A percentile compares a stretch with the other conserved stretches of the same genome.
Evolutionary conservation across 2,797 vertebrate genomes (phyloP).

Genomic region (Pristis pectinata): DNA sequence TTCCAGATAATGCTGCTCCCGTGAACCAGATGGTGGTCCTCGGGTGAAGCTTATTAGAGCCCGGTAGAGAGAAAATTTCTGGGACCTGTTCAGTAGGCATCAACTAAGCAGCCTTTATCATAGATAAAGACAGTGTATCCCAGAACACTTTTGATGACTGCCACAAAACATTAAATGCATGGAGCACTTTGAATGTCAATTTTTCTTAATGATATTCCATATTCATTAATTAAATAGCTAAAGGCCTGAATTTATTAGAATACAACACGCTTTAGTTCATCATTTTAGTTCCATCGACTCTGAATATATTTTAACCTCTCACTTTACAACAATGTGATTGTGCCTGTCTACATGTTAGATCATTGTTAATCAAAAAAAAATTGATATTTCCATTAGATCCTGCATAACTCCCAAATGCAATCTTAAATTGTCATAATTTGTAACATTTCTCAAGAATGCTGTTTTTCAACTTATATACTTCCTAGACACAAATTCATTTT

Average conservation of each 20-base stretch:
- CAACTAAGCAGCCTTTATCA: slow-evolving; percentile 20
- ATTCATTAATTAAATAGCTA: slow-evolving; percentile 35
- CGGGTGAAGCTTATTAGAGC: slow-evolving; percentile 30
- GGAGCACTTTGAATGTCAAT: slow-evolving; percentile 26
- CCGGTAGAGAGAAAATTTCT: neutral
- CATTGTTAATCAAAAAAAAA: neutral
- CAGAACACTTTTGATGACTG: slow-evolving; percentile 7
- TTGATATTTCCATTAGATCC: neutral
- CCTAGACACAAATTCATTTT: neutral
- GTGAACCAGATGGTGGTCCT: slow-evolving; percentile 26
- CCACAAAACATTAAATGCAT: slow-evolving; percentile 27
- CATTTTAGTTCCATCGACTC: neutral
- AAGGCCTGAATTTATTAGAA: slow-evolving; percentile 14
- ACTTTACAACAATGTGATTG: neutral
- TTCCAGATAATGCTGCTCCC: slow-evolving; percentile 5
- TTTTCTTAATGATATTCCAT: neutral
- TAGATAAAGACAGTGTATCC: slow-evolving; percentile 14
- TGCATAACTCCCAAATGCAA: neutral
- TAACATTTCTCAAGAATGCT: neutral
- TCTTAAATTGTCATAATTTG: neutral
- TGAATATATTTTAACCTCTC: neutral
- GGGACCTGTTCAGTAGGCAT: neutral
- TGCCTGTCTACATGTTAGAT: neutral
- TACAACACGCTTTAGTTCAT: neutral
- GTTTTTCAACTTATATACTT: neutral